These are phyloP conservation scores for Chondrilla cf. caribensis DNA, from an alignment of 37 sponge, comb jelly and placozoan species.

Conservation along the genomic window DNA sequence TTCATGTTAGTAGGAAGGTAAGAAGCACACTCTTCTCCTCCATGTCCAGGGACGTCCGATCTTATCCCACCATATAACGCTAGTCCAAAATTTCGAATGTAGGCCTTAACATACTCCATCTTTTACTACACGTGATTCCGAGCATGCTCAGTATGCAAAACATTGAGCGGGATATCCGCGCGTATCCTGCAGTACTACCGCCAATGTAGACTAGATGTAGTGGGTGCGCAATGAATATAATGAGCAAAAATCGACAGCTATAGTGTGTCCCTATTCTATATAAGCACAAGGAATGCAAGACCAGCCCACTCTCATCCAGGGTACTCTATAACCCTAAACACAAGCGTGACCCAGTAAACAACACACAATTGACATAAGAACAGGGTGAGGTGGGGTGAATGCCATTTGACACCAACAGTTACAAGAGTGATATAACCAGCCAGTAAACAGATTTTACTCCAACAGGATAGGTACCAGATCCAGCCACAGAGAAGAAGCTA, in stretches of 20 bases:
- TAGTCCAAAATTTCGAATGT: background rate
- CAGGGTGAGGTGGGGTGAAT: background rate
- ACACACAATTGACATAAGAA: background rate
- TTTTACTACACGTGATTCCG: background rate
- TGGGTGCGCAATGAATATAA: background rate
- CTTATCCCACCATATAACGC: constrained; percentile 68
- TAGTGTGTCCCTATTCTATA: background rate
- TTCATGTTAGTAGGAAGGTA: constrained; percentile 47
- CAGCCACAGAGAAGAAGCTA: too few relatives aligned
- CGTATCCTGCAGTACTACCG: background rate
- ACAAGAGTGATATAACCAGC: background rate
- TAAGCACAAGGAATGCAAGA: background rate
- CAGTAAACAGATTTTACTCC: too few relatives aligned
- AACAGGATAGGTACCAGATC: too few relatives aligned
- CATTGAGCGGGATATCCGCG: background rate
- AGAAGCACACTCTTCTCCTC: constrained; percentile 71
- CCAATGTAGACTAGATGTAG: too few relatives aligned
- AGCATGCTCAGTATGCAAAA: background rate
- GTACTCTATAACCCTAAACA: too few relatives aligned
- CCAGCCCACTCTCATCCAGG: too few relatives aligned
- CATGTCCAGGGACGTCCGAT: constrained; percentile 57
- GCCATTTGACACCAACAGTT: background rate
- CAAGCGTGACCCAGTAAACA: background rate
- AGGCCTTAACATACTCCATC: background rate
- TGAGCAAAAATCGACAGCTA: background rate